Percentiles rank a stretch among this genome's conserved stretches.
phyloP scores from a whole-genome alignment of 2,113 vertebrate species.

The Suricata suricatta region DNA sequence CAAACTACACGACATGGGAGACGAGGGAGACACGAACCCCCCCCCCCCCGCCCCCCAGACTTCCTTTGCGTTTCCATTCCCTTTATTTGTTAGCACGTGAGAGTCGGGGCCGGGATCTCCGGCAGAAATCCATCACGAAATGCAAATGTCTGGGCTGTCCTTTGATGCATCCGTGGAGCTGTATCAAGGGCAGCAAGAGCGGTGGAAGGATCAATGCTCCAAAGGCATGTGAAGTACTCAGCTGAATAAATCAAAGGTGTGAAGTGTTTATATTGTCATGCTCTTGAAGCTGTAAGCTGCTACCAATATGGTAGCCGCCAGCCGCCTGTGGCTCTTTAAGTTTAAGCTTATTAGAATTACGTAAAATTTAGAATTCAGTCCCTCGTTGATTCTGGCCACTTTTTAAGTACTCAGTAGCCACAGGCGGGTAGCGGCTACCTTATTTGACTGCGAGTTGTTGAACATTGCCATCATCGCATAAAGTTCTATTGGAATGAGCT shows the following conservation, averaged over 20 bases:
- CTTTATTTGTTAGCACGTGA: neutral
- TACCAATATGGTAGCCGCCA: neutral
- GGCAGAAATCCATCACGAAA: neutral
- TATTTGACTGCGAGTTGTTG: neutral
- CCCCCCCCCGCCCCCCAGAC: rapidly evolving
- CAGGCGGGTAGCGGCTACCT: neutral
- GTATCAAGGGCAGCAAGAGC: neutral
- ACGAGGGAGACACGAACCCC: neutral
- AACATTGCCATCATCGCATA: neutral
- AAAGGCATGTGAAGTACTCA: neutral
- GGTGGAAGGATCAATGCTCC: neutral
- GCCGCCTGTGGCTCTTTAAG: neutral
- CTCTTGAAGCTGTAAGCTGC: neutral
- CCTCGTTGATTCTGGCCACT: neutral
- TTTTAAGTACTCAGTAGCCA: neutral
- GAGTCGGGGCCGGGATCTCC: neutral
- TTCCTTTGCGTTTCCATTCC: neutral
- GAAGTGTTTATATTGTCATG: neutral
- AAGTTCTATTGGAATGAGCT: neutral
- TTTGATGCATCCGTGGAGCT: neutral
- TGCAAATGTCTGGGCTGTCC: neutral
- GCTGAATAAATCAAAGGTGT: neutral
- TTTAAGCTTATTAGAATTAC: neutral
- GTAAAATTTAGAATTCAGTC: neutral
- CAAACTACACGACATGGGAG: neutral